Conservation (phyloP, 2,113 vertebrate species). For the Carassius auratus region DNA sequence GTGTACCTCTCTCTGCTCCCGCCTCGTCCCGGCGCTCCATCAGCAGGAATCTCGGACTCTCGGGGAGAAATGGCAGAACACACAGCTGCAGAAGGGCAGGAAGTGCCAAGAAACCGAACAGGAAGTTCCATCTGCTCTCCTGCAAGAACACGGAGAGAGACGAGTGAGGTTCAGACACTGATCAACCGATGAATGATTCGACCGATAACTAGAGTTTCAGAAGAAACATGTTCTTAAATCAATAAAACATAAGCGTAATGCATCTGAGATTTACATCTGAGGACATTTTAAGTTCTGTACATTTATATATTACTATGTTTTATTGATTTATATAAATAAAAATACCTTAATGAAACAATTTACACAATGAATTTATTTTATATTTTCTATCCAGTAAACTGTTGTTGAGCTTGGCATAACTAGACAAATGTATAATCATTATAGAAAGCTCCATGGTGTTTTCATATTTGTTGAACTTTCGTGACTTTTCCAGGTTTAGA, state of each 20-base stretch:
- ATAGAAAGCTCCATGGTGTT: not conserved
- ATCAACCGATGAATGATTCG: not conserved
- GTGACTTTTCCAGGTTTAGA: not conserved
- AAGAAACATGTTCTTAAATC: not conserved
- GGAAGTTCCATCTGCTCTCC: constrained; percentile 86
- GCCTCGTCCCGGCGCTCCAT: constrained; percentile 83
- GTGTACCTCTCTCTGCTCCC: constrained; percentile 80
- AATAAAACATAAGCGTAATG: not conserved
- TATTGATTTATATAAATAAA: not conserved
- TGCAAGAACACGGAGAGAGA: constrained; percentile 60
- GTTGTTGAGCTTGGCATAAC: not conserved
- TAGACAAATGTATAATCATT: not conserved
- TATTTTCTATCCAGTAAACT: no score
- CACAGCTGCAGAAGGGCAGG: constrained; percentile 83
- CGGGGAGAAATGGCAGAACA: constrained; percentile 88
- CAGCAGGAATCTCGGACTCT: constrained; percentile 91
- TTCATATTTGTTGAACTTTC: not conserved
- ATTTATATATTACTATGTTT: not conserved
- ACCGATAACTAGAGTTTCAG: not conserved
- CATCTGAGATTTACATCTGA: not conserved
- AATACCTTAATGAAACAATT: not conserved
- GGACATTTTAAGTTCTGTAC: no score
- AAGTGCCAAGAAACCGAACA: constrained; percentile 83
- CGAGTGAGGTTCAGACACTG: not conserved
- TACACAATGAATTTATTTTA: no score